Evolutionary conservation across 2,797 vertebrate genomes (phyloP), one percentile per base, ranked within the genome.

Genomic region (Arremon brunneinucha): DNA sequence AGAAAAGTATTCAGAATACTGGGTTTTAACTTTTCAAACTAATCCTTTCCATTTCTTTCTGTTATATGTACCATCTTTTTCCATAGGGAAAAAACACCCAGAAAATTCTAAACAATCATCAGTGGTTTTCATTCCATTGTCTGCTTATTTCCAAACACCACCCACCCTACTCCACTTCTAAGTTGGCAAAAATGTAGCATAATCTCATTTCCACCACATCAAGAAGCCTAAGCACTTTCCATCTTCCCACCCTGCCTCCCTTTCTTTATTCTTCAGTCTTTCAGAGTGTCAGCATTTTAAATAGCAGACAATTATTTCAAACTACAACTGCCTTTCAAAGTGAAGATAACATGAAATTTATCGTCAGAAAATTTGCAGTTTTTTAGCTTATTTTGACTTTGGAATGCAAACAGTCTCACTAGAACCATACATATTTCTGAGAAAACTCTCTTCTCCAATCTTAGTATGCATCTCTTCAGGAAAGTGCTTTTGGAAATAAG

Each of bases 31-130:
- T 67, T 83, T 63, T 47, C 57, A 0, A 64, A 52, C 12, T 37
- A 92, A 70, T 26, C 20, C 4, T 67, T 86, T 32, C n/a, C 2
- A 60, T 67, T 88, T 68, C n/a, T 44, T 82, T 46, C 53, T 32
- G 6, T 28, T 86, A 49, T 12, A 56, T 6, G n/a, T 4, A 44
- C 7, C 41, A 39, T 35, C 18, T 53, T 41, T 47, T 39, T 30
- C 63, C 20, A 0, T 7, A 35, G 3, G 6, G 5, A 57, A 86
- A 69, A 74, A 80, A 20, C 2, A 44, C 1, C 0, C 34, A 64
- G 14, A 74, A 88, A 77, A 55, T 57, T 85, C n/a, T 53, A 14
- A 70, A 47, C 19, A 13, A 70, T 44, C 0, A 0, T 26, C 26
- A 18, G 14, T 24, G n/a, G 9, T 91, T 74, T 92, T 56, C 18